Conservation (phyloP, 2,797 vertebrate species). For the Pipistrellus nathusii region DNA sequence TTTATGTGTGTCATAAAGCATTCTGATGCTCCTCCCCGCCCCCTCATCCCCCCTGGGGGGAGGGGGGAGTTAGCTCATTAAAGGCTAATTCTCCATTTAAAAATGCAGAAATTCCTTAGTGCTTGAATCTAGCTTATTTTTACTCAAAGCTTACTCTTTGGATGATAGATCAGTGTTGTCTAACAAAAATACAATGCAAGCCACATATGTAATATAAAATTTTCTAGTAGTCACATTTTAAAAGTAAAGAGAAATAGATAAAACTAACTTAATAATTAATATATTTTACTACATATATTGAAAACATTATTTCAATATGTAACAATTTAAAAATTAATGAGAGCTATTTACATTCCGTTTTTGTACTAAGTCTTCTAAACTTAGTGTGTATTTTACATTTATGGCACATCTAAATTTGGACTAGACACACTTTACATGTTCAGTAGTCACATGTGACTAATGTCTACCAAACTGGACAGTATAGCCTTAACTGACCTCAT, state of each 20-base stretch:
- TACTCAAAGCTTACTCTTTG: background rate
- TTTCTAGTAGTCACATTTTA: background rate
- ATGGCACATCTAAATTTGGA: constrained; percentile 17
- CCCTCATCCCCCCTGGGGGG: no score
- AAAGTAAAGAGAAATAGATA: background rate
- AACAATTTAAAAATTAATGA: constrained; percentile 14
- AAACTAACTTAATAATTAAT: constrained; percentile 23
- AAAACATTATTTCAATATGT: constrained; percentile 51
- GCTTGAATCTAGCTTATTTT: background rate
- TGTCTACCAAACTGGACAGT: background rate
- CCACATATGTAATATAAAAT: background rate
- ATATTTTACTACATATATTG: constrained; percentile 37
- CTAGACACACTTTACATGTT: background rate
- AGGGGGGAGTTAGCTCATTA: background rate
- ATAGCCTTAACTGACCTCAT: background rate
- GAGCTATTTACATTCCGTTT: background rate
- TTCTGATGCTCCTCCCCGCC: background rate
- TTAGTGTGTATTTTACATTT: background rate
- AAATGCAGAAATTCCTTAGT: constrained; percentile 45
- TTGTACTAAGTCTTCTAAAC: constrained; percentile 44
- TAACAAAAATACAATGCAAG: background rate
- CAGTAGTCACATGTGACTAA: background rate
- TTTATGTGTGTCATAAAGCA: background rate
- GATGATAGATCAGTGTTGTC: background rate
- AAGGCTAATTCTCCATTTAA: constrained; percentile 33